Base-by-base conservation (phyloP, 2,113 vertebrate species). In the Todiramphus saurophagus region DNA sequence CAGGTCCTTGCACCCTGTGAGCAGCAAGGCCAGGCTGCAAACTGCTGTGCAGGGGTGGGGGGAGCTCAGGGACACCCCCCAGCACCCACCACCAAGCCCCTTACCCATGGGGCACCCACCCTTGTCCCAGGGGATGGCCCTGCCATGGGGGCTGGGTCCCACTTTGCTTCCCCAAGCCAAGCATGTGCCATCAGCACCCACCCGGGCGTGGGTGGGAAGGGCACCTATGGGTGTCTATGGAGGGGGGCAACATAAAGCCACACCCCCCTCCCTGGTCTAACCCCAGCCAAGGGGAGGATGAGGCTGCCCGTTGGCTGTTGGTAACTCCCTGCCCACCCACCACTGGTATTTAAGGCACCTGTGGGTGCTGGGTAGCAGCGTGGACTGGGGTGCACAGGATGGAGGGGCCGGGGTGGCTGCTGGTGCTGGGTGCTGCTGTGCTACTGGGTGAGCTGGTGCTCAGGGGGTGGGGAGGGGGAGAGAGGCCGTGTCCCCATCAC, bases 401-500 rank as follows among this genome's bases (percentile, higher is more conserved):
- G 94, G 86, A 81, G 58, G 58, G 58, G 31, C 20, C 56, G 75
- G 27, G 73, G 30, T 11, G 7, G 74, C 69, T 95, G 74, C 63
- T 95, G 83, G 13, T 80, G 50, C 63, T 95, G 46, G 83, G 83
- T 6, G 53, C 63, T 46, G 79, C 83, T 1, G 3, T 67, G 74
- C 64, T 95, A 37, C 79, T 81, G 84, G 88, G 94, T 95, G 21
- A 60, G 59, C 24, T n/a, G 59, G 59, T 25, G n/a, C 21, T 8
- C 0, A 2, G 35, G 30, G 1, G 7, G 2, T 25, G 16, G 56
- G 56, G 56, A 8, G 41, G 59, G 25, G 10, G 5, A 23, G 0
- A 5, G 50, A 15, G 5, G 39, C n/a, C 0, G 6, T 75, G 41
- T 3, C 43, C 41, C 48, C 14, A 2, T 10, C 2, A 0, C 0